phyloP scores from a whole-genome alignment of 2,797 vertebrate genomes.

The Valencia hispanica region DNA sequence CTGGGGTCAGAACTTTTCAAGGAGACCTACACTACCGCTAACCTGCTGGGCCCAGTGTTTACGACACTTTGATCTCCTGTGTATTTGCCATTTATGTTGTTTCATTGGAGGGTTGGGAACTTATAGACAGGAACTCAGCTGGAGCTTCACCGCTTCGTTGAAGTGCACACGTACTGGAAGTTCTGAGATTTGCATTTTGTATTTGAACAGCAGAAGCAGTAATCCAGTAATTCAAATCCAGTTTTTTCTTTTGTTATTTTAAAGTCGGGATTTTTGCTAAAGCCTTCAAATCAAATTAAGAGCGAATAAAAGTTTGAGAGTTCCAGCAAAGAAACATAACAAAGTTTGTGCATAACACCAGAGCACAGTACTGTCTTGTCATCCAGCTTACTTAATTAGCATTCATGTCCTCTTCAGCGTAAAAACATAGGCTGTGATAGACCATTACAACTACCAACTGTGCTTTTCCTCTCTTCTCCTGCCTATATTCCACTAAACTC shows the following conservation, averaged over 20 bases:
- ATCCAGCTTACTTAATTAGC: conserved; percentile 35
- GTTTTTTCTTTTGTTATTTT: conserved; percentile 25
- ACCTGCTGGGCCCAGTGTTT: conserved; percentile 36
- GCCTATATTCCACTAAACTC: conserved; percentile 21
- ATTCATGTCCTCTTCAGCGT: conserved; percentile 42
- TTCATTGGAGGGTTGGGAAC: conserved; percentile 42
- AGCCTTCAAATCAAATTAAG: conserved; percentile 20
- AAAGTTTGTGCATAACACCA: conserved; percentile 35
- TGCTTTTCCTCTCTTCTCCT: conserved; percentile 19
- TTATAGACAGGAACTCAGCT: conserved; percentile 42
- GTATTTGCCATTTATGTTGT: conserved; percentile 40
- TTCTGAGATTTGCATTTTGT: conserved; percentile 27
- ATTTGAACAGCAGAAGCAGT: conserved; percentile 20
- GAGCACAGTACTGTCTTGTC: conserved; percentile 26
- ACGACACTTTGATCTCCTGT: conserved; percentile 24
- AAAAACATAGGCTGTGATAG: conserved; percentile 22
- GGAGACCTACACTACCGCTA: conserved; percentile 53
- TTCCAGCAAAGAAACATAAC: conserved; percentile 23
- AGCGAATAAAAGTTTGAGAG: conserved; percentile 31
- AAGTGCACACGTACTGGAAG: conserved; percentile 24
- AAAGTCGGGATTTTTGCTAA: conserved; percentile 6
- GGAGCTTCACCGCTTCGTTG: conserved; percentile 26
- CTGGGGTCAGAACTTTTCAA: conserved; percentile 56
- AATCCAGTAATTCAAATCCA: neutral
- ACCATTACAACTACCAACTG: conserved; percentile 45